phyloP scores from a whole-genome alignment of 1,140 invertebrate genomes.

The Melipona quadrifasciata region DNA sequence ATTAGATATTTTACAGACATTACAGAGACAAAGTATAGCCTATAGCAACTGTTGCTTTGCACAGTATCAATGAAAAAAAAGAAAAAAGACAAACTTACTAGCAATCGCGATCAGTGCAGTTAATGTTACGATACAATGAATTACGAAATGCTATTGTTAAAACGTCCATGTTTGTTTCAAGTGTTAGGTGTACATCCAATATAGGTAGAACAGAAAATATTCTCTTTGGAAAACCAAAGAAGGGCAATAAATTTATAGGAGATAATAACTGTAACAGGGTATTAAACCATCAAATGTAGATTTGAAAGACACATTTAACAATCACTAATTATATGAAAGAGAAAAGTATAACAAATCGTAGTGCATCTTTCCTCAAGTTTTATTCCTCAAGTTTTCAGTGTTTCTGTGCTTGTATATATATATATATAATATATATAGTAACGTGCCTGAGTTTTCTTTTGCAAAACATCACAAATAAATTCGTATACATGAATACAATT shows the following conservation, averaged over 20 bases:
- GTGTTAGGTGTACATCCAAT: background rate
- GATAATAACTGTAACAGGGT: background rate
- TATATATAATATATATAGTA: background rate
- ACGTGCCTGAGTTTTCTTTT: slow-evolving; percentile 8
- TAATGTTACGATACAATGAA: background rate
- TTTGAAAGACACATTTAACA: background rate
- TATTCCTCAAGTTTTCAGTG: background rate
- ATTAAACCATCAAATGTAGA: background rate
- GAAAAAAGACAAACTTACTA: background rate
- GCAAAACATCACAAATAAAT: background rate
- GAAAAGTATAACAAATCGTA: background rate
- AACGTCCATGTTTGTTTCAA: background rate
- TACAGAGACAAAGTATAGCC: background rate
- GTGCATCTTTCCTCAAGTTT: background rate
- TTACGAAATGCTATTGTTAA: background rate
- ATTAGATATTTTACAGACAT: background rate
- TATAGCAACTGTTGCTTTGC: background rate
- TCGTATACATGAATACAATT: background rate
- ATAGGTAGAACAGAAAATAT: too few relatives aligned
- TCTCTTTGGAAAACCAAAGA: background rate
- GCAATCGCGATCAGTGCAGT: background rate
- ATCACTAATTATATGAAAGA: background rate
- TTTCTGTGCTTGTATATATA: background rate
- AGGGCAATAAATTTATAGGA: background rate
- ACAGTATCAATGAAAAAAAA: slow-evolving; percentile 4